phyloP scores from a whole-genome alignment of 2,113 vertebrate species.

The Xenus cinereus region DNA sequence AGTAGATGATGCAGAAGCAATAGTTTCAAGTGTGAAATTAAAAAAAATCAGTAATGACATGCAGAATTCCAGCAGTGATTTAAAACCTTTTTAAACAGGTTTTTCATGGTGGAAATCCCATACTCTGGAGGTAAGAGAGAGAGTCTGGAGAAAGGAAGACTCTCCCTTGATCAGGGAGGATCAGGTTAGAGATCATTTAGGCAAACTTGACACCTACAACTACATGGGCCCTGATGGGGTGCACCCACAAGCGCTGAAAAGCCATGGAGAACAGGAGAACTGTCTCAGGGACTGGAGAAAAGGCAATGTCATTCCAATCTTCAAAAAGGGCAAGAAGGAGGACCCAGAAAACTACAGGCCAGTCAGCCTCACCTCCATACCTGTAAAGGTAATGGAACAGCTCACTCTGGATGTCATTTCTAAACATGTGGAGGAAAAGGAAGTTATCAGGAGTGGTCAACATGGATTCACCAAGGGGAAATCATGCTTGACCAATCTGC shows the following conservation, averaged over 20 bases:
- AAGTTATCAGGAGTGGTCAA: not conserved
- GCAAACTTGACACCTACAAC: not conserved
- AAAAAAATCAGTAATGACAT: not conserved
- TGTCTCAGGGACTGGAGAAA: not conserved
- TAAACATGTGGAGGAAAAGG: not conserved
- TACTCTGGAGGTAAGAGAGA: not conserved
- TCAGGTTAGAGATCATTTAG: not conserved
- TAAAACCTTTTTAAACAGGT: not conserved
- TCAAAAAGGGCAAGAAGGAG: not conserved
- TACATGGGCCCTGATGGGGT: not conserved
- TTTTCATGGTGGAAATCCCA: not conserved
- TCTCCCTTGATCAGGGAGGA: not conserved
- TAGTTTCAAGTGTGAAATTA: not conserved
- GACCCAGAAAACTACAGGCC: not conserved
- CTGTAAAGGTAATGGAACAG: not conserved
- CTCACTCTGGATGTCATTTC: not conserved
- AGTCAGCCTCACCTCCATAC: not conserved
- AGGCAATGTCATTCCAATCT: not conserved
- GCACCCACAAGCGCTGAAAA: not conserved
- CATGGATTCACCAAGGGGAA: not conserved
- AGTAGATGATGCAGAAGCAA: not conserved
- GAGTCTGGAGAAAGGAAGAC: not conserved
- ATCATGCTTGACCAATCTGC: not conserved
- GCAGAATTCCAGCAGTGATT: not conserved
- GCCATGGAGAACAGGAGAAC: not conserved